Evolutionary conservation across 2,797 vertebrate genomes (phyloP), one percentile per base, ranked within the genome.

Genomic region (Chelonia mydas): DNA sequence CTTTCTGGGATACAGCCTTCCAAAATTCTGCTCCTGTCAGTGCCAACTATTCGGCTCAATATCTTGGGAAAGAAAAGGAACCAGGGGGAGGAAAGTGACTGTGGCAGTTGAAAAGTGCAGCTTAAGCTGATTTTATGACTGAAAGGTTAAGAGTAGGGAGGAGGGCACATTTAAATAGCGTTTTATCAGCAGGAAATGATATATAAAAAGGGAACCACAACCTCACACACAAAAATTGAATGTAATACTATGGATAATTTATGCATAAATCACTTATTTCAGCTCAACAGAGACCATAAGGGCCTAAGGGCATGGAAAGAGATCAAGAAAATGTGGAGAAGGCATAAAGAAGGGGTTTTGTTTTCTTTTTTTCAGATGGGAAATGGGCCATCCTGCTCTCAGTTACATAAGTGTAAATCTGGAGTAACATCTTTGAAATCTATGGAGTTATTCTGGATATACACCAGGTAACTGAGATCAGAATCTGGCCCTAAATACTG

Each of bases 121-220:
- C 61, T 81, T 92, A 84, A 91, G 89, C 83, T 90, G 85, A 92
- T 95, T 91, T 97, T 93, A 50, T 96, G 94, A 97, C 94, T 96
- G 86, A 86, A 80, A 84, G 23, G 68, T 7, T 83, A 33, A 50
- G 76, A 86, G 68, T 79, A 95, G 85, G 92, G 25, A 96, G 89
- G 84, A 94, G 53, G 78, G 79, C 55, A 92, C 54, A 80, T 77
- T 77, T 68, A 93, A 87, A 86, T 37, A 92, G 87, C 33, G 15
- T 53, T 85, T n/a, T 92, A 28, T 49, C 23, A 87, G 84, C 50
- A 77, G 85, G 87, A 89, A 89, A 89, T 72, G 61, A 77, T 49
- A 77, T 17, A 49, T 16, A 27, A 77, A 90, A 31, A 76, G 25
- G 19, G 72, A 84, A 83, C 90, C 61, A 94, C 57, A 82, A 45